These are phyloP conservation scores for Drosophila subquinaria DNA, from an alignment of 2,888 invertebrate species.

Conservation along the genomic window DNA sequence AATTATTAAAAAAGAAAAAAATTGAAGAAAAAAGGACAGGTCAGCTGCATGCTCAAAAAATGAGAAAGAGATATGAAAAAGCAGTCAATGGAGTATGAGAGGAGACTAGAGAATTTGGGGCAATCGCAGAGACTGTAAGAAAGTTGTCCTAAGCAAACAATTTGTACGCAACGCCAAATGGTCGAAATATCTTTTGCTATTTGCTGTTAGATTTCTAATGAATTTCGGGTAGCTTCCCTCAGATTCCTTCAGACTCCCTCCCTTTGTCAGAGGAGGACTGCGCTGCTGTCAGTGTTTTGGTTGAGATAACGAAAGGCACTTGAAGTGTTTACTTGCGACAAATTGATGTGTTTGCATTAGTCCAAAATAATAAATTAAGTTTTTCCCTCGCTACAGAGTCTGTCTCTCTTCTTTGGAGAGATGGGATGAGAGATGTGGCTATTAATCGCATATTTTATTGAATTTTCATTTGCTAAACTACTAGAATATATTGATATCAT, in stretches of 20 bases:
- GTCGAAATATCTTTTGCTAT: constrained; percentile 65
- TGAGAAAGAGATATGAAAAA: not conserved
- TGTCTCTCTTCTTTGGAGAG: not conserved
- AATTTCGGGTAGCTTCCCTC: constrained; percentile 47
- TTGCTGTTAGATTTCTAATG: constrained; percentile 78
- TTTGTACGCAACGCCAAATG: constrained; percentile 57
- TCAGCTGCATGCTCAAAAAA: constrained; percentile 25
- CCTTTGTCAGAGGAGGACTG: not conserved
- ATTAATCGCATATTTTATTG: constrained; percentile 21
- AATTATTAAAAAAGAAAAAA: constrained; percentile 57
- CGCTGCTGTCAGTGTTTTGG: constrained; percentile 70
- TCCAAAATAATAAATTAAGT: constrained; percentile 76
- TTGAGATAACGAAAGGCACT: constrained; percentile 75
- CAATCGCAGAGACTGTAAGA: constrained; percentile 20
- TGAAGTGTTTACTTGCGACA: constrained; percentile 79
- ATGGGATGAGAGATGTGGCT: constrained; percentile 6
- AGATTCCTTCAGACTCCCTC: not conserved
- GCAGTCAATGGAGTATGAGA: not conserved
- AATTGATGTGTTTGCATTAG: constrained; percentile 79
- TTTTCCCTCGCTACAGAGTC: constrained; percentile 24
- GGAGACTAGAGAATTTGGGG: too few relatives aligned
- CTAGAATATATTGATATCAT: constrained; percentile 22
- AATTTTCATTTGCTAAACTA: constrained; percentile 13
- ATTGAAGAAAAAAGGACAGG: constrained; percentile 30
- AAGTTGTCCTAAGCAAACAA: constrained; percentile 73